Percentiles rank a stretch among this genome's conserved stretches.
Evolutionary conservation across 2,113 vertebrate species (phyloP).

Genomic region (Oryzias javanicus): DNA sequence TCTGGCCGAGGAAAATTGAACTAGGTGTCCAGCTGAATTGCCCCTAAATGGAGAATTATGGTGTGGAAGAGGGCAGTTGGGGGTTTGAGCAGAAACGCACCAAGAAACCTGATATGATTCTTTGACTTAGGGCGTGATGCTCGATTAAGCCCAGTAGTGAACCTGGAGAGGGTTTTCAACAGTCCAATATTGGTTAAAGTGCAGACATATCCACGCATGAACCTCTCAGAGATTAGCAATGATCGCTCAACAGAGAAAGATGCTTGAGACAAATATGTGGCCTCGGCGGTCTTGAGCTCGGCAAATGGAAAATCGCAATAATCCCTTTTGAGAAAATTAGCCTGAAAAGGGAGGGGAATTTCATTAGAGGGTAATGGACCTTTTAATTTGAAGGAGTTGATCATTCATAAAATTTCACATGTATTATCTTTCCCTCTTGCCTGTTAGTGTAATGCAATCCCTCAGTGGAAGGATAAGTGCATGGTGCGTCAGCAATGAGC

Average conservation of each 20-base stretch:
- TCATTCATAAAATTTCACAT: constrained; percentile 70
- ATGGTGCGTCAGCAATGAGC: constrained; percentile 22
- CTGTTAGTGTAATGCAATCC: constrained; percentile 37
- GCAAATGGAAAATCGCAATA: constrained; percentile 57
- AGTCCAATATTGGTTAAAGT: constrained; percentile 36
- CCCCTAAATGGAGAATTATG: too few relatives aligned
- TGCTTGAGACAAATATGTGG: constrained; percentile 33
- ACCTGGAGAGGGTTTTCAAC: constrained; percentile 9
- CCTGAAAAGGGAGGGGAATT: constrained; percentile 54
- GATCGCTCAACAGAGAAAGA: constrained; percentile 41
- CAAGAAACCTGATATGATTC: not conserved
- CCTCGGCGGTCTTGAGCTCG: constrained; percentile 41
- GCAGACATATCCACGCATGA: constrained; percentile 17
- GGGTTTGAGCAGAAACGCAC: not conserved
- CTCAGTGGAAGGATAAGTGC: constrained; percentile 39
- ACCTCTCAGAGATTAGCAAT: constrained; percentile 22
- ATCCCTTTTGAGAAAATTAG: constrained; percentile 51
- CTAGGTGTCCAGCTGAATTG: too few relatives aligned
- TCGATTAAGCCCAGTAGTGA: not conserved
- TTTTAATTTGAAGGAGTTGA: constrained; percentile 68
- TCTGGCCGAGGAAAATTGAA: too few relatives aligned
- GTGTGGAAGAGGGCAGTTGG: too few relatives aligned
- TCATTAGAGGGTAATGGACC: constrained; percentile 71
- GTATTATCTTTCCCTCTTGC: constrained; percentile 52
- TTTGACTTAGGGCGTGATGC: not conserved